Conservation (phyloP, 2,113 vertebrate species). For the Capreolus pygargus region DNA sequence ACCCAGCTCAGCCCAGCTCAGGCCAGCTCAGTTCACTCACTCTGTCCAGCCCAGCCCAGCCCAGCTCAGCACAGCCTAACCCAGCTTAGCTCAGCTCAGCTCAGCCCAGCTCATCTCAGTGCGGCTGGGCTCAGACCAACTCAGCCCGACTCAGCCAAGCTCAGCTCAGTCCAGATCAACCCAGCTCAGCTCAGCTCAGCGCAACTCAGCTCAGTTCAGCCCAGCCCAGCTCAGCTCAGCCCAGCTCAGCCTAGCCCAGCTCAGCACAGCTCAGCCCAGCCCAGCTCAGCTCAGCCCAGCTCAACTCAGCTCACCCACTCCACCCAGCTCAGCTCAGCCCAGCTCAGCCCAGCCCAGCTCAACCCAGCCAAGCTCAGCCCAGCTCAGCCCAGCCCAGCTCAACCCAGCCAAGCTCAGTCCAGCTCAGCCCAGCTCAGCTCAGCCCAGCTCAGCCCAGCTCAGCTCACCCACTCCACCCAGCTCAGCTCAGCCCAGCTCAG, state of each 20-base stretch:
- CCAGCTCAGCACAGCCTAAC: fast-evolving
- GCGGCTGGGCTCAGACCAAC: not conserved
- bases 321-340: fast-evolving
- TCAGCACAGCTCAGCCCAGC: fast-evolving
- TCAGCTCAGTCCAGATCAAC: too few species aligned
- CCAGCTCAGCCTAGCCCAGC: fast-evolving
- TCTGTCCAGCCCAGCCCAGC: fast-evolving
- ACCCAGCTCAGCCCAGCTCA: too few species aligned
- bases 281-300: too few species aligned
- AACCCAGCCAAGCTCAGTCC: too few species aligned
- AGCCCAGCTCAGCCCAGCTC: too few species aligned
- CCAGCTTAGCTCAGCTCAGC: too few species aligned
- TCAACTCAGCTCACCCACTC: not conserved
- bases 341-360: fast-evolving
- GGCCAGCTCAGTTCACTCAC: too few species aligned
- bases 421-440: too few species aligned
- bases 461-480: too few species aligned
- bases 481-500: fast-evolving
- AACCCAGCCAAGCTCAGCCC: fast-evolving
- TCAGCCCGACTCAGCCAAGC: not conserved
- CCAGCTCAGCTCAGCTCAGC: too few species aligned
- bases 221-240: fast-evolving
- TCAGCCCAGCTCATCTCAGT: fast-evolving
- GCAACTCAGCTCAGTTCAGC: too few species aligned
- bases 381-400: not conserved